phyloP scores from a whole-genome alignment of 2,113 vertebrate genomes.

The Rafetus swinhoei region DNA sequence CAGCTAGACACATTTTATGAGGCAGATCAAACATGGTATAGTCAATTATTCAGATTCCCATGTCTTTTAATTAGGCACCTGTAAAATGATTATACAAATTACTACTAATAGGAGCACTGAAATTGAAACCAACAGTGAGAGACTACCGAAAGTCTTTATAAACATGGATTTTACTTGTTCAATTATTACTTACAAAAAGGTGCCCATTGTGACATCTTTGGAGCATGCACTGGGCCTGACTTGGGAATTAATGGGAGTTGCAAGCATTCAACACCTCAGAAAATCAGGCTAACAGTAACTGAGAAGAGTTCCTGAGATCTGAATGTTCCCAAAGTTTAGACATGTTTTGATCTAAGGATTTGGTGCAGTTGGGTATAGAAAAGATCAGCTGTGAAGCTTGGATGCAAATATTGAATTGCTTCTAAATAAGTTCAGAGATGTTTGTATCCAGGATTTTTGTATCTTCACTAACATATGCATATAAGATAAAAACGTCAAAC shows the following conservation, averaged over 20 bases:
- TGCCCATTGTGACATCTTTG: neutral
- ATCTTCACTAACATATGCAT: neutral
- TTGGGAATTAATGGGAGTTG: neutral
- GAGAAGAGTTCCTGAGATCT: neutral
- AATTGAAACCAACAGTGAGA: neutral
- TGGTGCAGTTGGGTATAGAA: neutral
- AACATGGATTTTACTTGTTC: neutral
- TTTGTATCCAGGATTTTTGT: neutral
- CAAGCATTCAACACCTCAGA: neutral
- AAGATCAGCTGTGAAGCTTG: neutral
- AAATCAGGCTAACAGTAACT: neutral
- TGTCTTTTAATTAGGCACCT: conserved; percentile 15
- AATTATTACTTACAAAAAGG: neutral
- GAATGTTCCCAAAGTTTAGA: neutral
- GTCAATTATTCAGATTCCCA: neutral
- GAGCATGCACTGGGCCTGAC: fast-evolving
- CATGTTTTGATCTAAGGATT: neutral
- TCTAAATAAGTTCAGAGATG: neutral
- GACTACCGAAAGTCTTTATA: fast-evolving
- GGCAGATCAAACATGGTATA: neutral
- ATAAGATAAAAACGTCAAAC: neutral
- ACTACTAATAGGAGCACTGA: neutral
- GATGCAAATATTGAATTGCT: neutral
- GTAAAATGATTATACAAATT: neutral
- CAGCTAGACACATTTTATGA: neutral